Evolutionary conservation across 2,113 vertebrate genomes (phyloP).

Genomic region (Myrmecophaga tridactyla): DNA sequence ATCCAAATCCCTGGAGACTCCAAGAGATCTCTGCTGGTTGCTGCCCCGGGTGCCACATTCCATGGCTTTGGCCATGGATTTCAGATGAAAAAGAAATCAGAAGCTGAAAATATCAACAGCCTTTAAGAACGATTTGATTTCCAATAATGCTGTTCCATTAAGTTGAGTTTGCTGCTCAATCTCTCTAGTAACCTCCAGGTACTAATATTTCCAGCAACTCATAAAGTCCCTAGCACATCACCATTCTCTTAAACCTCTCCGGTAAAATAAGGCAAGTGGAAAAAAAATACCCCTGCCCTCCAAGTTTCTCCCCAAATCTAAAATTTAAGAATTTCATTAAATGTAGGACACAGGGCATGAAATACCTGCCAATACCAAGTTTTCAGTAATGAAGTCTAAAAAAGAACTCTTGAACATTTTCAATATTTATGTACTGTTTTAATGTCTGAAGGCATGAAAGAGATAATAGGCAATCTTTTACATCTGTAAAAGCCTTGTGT

Average conservation of each 20-base stretch:
- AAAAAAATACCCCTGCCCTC: neutral
- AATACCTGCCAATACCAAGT: neutral
- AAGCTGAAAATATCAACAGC: neutral
- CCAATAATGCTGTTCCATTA: neutral
- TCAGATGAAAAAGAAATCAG: neutral
- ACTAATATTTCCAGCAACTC: neutral
- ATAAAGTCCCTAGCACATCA: neutral
- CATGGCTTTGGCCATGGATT: neutral
- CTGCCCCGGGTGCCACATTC: neutral
- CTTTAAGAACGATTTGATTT: neutral
- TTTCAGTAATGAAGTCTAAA: slow-evolving; percentile 70
- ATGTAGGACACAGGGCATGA: neutral
- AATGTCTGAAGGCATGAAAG: slow-evolving; percentile 78
- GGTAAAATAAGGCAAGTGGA: neutral
- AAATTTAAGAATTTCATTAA: slow-evolving; percentile 26
- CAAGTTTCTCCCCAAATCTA: neutral
- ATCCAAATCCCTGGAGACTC: neutral
- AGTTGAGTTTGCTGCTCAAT: neutral
- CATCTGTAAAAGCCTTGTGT: slow-evolving; percentile 80
- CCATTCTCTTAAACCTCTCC: neutral
- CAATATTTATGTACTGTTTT: slow-evolving; percentile 77
- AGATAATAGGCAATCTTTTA: slow-evolving; percentile 74
- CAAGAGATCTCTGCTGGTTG: neutral
- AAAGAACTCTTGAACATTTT: slow-evolving; percentile 77
- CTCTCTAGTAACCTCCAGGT: neutral